These are phyloP conservation scores for Ammospiza caudacuta DNA, from an alignment of 2,113 vertebrate species.

Conservation along the genomic window DNA sequence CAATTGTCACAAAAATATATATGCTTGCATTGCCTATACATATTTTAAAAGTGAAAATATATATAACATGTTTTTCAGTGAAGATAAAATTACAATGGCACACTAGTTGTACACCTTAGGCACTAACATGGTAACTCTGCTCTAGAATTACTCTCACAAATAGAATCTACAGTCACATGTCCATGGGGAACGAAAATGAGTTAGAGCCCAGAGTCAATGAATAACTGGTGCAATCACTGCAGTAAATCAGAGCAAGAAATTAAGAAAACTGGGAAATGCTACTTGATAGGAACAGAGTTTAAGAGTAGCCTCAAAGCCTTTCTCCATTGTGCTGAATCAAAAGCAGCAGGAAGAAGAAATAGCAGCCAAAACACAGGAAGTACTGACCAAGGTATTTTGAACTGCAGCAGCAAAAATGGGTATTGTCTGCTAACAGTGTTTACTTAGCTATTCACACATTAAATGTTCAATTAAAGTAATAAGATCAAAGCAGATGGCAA, in stretches of 20 bases:
- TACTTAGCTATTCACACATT: neutral
- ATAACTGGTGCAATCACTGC: neutral
- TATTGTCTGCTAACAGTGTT: neutral
- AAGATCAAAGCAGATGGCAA: neutral
- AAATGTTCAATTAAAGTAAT: neutral
- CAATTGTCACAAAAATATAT: neutral
- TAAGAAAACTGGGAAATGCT: neutral
- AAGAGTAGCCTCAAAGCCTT: neutral
- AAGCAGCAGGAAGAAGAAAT: neutral
- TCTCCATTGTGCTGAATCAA: neutral
- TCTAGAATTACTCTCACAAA: neutral
- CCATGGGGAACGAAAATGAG: neutral
- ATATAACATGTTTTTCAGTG: neutral
- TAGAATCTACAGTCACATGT: neutral
- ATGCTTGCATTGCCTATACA: neutral
- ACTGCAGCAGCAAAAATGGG: neutral
- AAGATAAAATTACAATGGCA: neutral
- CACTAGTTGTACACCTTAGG: fast-evolving
- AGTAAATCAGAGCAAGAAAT: neutral
- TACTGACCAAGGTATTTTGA: neutral
- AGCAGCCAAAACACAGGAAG: neutral
- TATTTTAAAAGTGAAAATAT: neutral
- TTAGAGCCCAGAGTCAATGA: neutral
- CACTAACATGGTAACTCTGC: neutral
- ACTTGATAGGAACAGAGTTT: neutral